Conservation (phyloP, 37 sponge, comb jelly and placozoan species). For the Cladorhizidae sp. region DNA sequence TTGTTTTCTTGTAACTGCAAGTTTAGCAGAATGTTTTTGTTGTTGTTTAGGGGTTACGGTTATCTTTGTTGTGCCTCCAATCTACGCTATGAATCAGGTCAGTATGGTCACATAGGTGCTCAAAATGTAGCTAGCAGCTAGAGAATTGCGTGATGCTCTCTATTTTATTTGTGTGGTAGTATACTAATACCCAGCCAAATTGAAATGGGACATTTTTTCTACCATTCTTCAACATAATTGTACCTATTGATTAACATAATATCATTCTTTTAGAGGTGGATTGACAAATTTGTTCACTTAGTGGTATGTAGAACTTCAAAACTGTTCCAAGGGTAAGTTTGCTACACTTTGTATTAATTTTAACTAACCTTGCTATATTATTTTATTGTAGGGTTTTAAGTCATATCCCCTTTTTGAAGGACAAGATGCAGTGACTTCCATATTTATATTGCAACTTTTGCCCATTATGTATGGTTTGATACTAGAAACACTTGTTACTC, state of each 20-base stretch:
- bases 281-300: neutral
- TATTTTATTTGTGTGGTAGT: no score
- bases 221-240: no score
- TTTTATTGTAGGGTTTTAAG: conserved; percentile 14
- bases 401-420: neutral
- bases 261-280: neutral
- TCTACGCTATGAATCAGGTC: conserved; percentile 38
- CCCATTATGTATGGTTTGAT: no score
- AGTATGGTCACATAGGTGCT: neutral
- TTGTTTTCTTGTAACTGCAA: neutral
- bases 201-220: no score
- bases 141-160: no score
- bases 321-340: no score
- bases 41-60: conserved; percentile 14
- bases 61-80: conserved; percentile 14
- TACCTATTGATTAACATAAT: no score
- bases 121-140: neutral
- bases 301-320: neutral
- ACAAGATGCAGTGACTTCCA: no score
- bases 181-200: no score
- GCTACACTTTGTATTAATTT: no score
- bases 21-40: neutral
- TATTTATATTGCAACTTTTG: no score
- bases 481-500: no score
- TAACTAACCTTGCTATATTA: neutral